Percentiles rank a stretch among this genome's conserved stretches.
Evolutionary conservation across 2,888 invertebrate species (phyloP).

Genomic region (Agrochola macilenta): DNA sequence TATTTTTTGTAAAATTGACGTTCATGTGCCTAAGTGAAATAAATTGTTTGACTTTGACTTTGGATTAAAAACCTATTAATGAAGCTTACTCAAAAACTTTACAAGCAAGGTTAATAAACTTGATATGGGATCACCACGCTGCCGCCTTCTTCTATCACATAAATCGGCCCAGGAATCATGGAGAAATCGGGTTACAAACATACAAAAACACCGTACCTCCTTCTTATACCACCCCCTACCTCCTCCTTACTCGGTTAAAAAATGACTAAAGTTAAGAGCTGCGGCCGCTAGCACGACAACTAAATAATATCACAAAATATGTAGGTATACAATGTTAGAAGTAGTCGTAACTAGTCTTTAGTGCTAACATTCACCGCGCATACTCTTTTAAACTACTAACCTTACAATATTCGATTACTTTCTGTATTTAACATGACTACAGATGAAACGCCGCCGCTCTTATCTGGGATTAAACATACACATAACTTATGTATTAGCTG

Average conservation of each 20-base stretch:
- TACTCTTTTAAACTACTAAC: not conserved
- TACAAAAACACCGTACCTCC: too few species aligned
- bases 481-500: not conserved
- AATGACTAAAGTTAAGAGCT: too few species aligned
- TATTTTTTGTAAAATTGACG: too few species aligned
- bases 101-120: not conserved
- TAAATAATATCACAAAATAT: not conserved
- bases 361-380: not conserved
- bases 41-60: too few species aligned
- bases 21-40: too few species aligned
- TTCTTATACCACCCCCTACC: too few species aligned
- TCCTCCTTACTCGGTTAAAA: too few species aligned
- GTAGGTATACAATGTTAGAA: not conserved
- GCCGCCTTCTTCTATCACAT: not conserved
- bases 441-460: conserved; percentile 4
- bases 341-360: not conserved
- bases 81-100: not conserved
- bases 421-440: conserved; percentile 6
- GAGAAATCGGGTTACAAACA: not conserved
- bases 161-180: not conserved
- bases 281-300: not conserved
- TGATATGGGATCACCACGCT: too few species aligned
- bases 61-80: too few species aligned
- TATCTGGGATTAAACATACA: conserved; percentile 25
- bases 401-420: conserved; percentile 18